A percentile compares a stretch with the other conserved stretches of the same genome.
phyloP scores from a whole-genome alignment of 1,140 invertebrate genomes.

The Delia radicum region DNA sequence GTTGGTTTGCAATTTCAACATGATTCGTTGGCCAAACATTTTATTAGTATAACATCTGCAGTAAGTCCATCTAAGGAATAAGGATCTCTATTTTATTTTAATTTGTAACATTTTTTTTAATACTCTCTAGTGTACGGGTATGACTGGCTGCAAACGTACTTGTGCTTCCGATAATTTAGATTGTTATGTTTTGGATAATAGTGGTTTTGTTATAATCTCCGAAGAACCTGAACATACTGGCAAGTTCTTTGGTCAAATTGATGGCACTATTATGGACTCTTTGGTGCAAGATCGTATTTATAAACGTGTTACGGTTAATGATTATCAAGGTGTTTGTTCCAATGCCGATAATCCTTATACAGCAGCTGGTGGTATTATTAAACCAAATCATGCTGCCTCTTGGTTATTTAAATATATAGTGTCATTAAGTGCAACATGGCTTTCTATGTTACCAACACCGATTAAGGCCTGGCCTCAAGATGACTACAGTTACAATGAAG shows the following conservation, averaged over 20 bases:
- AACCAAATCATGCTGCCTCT: slow-evolving; percentile 39
- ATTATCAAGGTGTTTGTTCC: slow-evolving; percentile 85
- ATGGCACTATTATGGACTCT: slow-evolving; percentile 93
- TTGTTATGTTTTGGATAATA: slow-evolving; percentile 90
- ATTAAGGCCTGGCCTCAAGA: slow-evolving; percentile 52
- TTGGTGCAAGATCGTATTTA: slow-evolving; percentile 88
- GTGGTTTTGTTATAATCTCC: slow-evolving; percentile 90
- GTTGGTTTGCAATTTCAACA: slow-evolving; percentile 86
- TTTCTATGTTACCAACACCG: slow-evolving; percentile 43
- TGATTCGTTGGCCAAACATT: slow-evolving; percentile 75
- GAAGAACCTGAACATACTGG: slow-evolving; percentile 82
- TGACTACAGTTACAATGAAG: slow-evolving; percentile 52
- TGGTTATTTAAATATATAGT: slow-evolving; percentile 50
- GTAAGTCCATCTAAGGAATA: slow-evolving; percentile 58
- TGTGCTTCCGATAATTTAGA: slow-evolving; percentile 84
- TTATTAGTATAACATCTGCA: slow-evolving; percentile 81
- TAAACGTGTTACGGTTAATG: slow-evolving; percentile 79
- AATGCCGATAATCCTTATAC: slow-evolving; percentile 73
- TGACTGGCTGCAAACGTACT: slow-evolving; percentile 73
- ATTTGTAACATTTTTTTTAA: background rate
- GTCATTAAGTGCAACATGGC: slow-evolving; percentile 44
- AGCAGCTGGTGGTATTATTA: slow-evolving; percentile 55
- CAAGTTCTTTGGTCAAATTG: slow-evolving; percentile 88
- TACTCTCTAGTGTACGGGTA: slow-evolving; percentile 67
- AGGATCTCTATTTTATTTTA: slow-evolving; percentile 25